A percentile compares a stretch with the other conserved stretches of the same genome.
These are phyloP conservation scores for Megaceryle torquata DNA, from an alignment of 2,113 vertebrate species.

Conservation along the genomic window DNA sequence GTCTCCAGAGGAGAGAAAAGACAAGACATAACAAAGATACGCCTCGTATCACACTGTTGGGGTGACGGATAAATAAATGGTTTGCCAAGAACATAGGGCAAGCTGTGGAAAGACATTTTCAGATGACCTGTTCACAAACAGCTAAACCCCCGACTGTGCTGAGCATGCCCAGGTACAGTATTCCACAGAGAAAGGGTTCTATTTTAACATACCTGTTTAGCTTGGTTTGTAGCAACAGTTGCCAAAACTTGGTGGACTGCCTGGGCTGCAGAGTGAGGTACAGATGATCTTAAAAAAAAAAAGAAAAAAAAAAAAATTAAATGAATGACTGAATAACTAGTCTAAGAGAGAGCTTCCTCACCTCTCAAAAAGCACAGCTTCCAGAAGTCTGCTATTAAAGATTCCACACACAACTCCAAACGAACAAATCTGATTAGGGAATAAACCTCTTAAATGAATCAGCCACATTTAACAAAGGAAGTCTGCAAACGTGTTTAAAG, in stretches of 20 bases:
- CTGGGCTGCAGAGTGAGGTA: constrained; percentile 75
- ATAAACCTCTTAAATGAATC: constrained; percentile 62
- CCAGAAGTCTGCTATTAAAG: neutral
- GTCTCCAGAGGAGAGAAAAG: neutral
- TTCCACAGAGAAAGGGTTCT: neutral
- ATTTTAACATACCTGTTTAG: constrained; percentile 71
- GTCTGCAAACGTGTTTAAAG: constrained; percentile 24
- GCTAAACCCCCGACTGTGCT: neutral
- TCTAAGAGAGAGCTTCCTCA: neutral
- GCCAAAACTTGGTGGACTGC: constrained; percentile 78
- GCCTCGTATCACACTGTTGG: neutral
- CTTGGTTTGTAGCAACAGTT: constrained; percentile 77
- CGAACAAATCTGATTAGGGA: constrained; percentile 57
- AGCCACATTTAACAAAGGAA: constrained; percentile 30
- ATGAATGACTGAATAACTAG: neutral
- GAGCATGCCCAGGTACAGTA: neutral
- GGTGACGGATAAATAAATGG: neutral
- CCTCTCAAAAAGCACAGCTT: neutral
- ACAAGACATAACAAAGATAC: constrained; percentile 10
- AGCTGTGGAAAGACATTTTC: neutral
- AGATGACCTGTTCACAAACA: neutral
- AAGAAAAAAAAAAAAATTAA: neutral
- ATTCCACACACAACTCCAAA: constrained; percentile 14
- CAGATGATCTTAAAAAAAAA: constrained; percentile 74
- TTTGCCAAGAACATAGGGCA: neutral